phyloP scores from a whole-genome alignment of 2,888 invertebrate species.

The Galeopsomyia nigrocyanea region DNA sequence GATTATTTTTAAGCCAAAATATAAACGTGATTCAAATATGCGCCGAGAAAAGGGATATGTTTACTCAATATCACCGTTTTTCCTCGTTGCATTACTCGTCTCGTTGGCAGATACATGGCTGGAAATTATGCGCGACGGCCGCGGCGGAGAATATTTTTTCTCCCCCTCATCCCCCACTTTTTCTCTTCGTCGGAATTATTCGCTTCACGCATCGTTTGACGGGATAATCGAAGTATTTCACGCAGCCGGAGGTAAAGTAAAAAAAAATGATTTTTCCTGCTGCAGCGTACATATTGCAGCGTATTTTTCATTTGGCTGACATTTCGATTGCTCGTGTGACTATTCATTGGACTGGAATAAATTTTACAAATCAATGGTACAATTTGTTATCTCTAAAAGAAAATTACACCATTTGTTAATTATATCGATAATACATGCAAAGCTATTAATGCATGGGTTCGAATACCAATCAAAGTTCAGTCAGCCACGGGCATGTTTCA shows the following conservation, averaged over 20 bases:
- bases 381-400: too few relatives aligned
- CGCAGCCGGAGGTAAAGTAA: not conserved
- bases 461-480: too few relatives aligned
- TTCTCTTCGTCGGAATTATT: constrained; percentile 14
- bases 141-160: not conserved
- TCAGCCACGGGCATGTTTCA: too few relatives aligned
- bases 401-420: too few relatives aligned
- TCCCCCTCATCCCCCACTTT: not conserved
- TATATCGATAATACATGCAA: too few relatives aligned
- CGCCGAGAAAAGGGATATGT: not conserved
- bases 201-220: constrained; percentile 28
- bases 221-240: constrained; percentile 33
- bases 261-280: constrained; percentile 17
- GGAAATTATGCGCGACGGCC: constrained; percentile 1
- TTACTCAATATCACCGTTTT: not conserved
- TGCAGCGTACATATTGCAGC: too few relatives aligned
- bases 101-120: not conserved
- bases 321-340: too few relatives aligned
- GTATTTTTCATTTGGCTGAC: too few relatives aligned
- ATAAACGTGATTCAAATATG: not conserved
- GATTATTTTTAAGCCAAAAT: not conserved
- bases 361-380: too few relatives aligned
- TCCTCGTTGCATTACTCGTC: constrained; percentile 2
- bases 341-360: too few relatives aligned
- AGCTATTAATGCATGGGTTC: too few relatives aligned